phyloP scores from a whole-genome alignment of 2,113 vertebrate genomes.

The Tyto alba region DNA sequence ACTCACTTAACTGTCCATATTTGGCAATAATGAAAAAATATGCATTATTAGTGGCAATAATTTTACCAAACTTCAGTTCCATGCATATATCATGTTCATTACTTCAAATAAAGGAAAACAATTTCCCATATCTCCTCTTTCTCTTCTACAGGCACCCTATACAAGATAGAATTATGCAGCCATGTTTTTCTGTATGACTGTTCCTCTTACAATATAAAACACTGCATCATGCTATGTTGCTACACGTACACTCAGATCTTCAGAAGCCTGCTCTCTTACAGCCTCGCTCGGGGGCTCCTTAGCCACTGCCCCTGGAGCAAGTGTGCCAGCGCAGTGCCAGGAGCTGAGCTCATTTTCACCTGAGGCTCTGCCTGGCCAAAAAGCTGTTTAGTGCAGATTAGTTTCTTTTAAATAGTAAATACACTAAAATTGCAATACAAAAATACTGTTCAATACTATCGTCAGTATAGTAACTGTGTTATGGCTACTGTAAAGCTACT shows the following conservation, averaged over 20 bases:
- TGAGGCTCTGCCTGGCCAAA: neutral
- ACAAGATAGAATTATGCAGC: neutral
- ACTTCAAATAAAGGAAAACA: neutral
- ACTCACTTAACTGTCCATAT: neutral
- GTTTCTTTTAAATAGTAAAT: neutral
- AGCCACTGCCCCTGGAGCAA: fast-evolving
- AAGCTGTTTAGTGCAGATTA: neutral
- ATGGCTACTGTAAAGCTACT: neutral
- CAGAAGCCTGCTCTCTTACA: neutral
- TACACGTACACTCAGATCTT: neutral
- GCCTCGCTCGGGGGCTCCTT: neutral
- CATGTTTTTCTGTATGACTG: neutral
- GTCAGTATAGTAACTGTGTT: neutral
- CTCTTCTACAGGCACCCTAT: neutral
- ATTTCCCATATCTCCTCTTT: neutral
- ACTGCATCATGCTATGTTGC: neutral
- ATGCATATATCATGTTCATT: neutral
- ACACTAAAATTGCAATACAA: neutral
- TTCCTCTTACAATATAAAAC: neutral
- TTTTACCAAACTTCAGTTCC: neutral
- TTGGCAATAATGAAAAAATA: neutral
- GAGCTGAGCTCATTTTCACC: neutral
- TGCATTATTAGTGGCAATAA: neutral
- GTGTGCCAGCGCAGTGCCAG: neutral
- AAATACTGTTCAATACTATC: neutral